Evolutionary conservation across 2,888 invertebrate genomes (phyloP), one percentile per base, ranked within the genome.

Genomic region (Ectobius pallidus): DNA sequence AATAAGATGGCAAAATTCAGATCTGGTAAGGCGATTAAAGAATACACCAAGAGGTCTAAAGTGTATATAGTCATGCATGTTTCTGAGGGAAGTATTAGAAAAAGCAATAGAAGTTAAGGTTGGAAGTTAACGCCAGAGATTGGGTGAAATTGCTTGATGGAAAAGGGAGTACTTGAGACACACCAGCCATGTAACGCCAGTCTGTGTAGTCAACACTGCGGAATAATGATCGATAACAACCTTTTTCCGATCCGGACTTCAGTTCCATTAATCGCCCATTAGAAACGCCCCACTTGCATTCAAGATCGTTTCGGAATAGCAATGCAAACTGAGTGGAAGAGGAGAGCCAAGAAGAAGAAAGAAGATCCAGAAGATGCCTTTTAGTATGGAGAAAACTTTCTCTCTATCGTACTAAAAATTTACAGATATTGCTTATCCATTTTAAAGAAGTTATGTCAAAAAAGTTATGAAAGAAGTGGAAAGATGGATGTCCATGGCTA

Each of bases 261-360:
- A 62, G 30, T 39, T 39, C 22, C 63, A 63, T 63, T 63, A 63
- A 63, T 63, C 63, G 63, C 18, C 63, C 63, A 63, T 63, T 63
- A 63, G 63, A 63, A 63, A 63, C 63, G 63, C 42, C 34, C 42
- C 63, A 52, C 52, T 52, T 52, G 25, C 52, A 22, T 52, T 25
- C 25, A 52, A 25, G 25, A 52, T 52, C 52, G 25, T 1, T 14
- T 52, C 25, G 52, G 52, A 52, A 52, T 52, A 52, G 25, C 25
- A 25, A 52, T 22, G 52, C 25, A 52, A 49, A 52, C 52, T 52
- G 25, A 52, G 9, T 52, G 52, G 25, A 52, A 52, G 25, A 11
- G 6, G 1, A 1, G 11, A 2, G 22, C 25, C 1, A 11, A 25
- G 1, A 25, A 22, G 25, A 52, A 25, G 52, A 14, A 49, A n/a